These are phyloP conservation scores for Maniola hyperantus DNA, from an alignment of 2,888 invertebrate species.

Conservation along the genomic window DNA sequence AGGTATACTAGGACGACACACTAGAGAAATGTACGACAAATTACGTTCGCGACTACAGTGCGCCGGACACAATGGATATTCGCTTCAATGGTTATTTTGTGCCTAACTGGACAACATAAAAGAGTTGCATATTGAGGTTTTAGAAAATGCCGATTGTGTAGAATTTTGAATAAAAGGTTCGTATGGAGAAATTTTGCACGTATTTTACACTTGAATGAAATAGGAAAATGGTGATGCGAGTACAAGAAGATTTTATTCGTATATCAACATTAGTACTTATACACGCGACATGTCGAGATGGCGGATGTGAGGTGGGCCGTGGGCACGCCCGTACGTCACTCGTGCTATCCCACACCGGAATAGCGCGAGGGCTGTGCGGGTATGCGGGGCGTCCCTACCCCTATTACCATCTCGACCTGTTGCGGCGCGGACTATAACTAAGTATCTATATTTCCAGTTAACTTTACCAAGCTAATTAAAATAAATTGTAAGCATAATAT, in stretches of 20 bases:
- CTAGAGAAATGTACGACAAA: conserved; percentile 74
- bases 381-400: too few relatives aligned
- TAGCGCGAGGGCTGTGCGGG: too few relatives aligned
- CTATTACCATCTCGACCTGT: too few relatives aligned
- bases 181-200: conserved; percentile 2
- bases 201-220: conserved; percentile 8
- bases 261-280: too few relatives aligned
- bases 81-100: conserved; percentile 69
- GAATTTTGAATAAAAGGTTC: conserved; percentile 7
- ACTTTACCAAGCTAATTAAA: too few relatives aligned
- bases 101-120: conserved; percentile 53
- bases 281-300: too few relatives aligned
- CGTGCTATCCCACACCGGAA: too few relatives aligned
- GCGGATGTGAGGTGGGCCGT: too few relatives aligned
- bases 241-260: neutral
- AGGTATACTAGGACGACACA: conserved; percentile 62
- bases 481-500: too few relatives aligned
- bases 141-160: conserved; percentile 23
- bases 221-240: neutral
- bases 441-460: too few relatives aligned
- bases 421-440: too few relatives aligned
- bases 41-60: conserved; percentile 64
- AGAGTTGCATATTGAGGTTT: conserved; percentile 34
- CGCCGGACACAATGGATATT: conserved; percentile 57
- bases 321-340: too few relatives aligned